Conservation (phyloP, 92 coral and sea anemone genomes). For the Porites lobata region DNA sequence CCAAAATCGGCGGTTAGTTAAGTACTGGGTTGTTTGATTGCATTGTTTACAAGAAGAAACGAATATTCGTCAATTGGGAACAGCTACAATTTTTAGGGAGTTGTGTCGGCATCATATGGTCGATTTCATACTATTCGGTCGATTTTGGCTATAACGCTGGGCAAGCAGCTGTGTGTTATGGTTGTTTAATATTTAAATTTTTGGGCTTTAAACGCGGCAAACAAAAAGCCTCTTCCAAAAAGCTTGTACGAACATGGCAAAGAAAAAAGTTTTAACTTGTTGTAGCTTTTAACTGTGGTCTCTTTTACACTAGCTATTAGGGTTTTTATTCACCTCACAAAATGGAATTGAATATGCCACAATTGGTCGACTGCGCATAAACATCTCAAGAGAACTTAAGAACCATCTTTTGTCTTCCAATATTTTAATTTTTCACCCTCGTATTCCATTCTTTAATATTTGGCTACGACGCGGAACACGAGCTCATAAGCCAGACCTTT, state of each 20-base stretch:
- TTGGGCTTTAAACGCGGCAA: conserved; percentile 49
- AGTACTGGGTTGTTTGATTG: not conserved
- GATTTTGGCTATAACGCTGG: conserved; percentile 27
- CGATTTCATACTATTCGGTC: conserved; percentile 20
- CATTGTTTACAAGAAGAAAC: not conserved
- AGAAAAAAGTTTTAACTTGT: not conserved
- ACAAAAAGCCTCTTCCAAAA: conserved; percentile 19
- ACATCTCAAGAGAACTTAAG: conserved; percentile 9
- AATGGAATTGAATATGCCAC: conserved; percentile 27
- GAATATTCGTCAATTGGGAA: not conserved
- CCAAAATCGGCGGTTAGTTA: conserved; percentile 9
- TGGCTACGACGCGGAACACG: not conserved
- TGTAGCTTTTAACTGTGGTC: not conserved
- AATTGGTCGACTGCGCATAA: conserved; percentile 24
- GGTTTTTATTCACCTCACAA: not conserved
- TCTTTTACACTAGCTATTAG: not conserved
- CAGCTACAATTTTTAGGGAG: not conserved
- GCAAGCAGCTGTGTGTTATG: conserved; percentile 45
- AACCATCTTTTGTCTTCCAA: not conserved
- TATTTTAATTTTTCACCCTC: not conserved
- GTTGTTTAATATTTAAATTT: conserved; percentile 62
- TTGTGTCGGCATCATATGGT: conserved; percentile 2
- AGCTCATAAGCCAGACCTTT: not conserved
- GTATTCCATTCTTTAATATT: not conserved
- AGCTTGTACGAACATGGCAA: not conserved